A percentile compares a stretch with the other conserved stretches of the same genome.
phyloP scores from a whole-genome alignment of 2,113 vertebrate species.

The Scolopax mira region DNA sequence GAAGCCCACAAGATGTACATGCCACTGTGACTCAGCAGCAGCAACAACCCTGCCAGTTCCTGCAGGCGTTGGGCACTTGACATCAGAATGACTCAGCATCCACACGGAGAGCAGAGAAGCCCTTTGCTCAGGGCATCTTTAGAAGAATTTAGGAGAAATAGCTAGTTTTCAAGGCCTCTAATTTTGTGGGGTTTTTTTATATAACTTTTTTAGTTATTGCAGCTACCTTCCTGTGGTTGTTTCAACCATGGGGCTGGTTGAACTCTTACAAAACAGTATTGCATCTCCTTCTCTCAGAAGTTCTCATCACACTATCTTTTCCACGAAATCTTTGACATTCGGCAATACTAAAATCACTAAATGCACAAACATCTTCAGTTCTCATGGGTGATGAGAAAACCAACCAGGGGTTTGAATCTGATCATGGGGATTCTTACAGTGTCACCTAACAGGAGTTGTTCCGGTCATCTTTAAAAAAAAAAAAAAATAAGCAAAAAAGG shows the following conservation, averaged over 20 bases:
- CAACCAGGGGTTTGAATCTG: not conserved
- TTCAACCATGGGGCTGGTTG: not conserved
- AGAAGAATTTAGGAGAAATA: not conserved
- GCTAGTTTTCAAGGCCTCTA: not conserved
- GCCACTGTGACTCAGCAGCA: constrained; percentile 41
- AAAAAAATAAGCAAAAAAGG: not conserved
- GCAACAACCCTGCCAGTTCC: constrained; percentile 3
- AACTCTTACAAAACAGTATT: not conserved
- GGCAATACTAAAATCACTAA: not conserved
- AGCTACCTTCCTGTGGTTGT: not conserved
- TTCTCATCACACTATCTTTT: not conserved
- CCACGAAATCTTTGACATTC: not conserved
- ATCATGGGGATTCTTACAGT: not conserved
- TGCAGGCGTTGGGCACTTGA: not conserved
- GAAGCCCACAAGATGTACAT: not conserved
- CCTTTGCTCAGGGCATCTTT: not conserved
- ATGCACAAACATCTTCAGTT: not conserved
- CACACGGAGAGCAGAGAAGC: not conserved
- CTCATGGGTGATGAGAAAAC: not conserved
- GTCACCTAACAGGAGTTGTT: not conserved
- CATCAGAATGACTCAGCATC: constrained; percentile 52
- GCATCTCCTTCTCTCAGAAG: not conserved
- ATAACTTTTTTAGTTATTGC: not conserved
- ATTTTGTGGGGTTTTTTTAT: not conserved
- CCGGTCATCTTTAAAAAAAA: not conserved